phyloP scores from a whole-genome alignment of 2,888 invertebrate genomes.

The Drosophila nr. fundita region DNA sequence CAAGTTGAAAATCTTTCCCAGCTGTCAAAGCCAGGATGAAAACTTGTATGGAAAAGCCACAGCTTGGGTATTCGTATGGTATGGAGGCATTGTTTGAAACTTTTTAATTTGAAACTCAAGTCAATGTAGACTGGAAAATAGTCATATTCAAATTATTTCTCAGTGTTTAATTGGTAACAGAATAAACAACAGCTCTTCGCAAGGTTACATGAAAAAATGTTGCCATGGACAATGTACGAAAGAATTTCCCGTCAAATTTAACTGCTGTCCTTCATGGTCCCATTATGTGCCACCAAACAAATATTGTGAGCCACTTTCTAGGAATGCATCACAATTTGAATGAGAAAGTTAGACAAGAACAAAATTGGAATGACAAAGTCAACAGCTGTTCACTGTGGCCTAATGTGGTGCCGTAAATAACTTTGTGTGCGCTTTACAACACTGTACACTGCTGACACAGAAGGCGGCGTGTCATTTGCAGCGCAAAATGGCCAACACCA shows the following conservation, averaged over 20 bases:
- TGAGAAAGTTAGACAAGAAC: neutral
- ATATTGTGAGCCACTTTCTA: neutral
- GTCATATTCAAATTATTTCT: neutral
- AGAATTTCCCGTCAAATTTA: neutral
- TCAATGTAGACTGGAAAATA: neutral
- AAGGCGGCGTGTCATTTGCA: neutral
- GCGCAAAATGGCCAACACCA: constrained; percentile 7
- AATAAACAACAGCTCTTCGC: neutral
- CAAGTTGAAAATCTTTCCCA: constrained; percentile 60
- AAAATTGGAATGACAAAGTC: neutral
- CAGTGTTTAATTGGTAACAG: neutral
- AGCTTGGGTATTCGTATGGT: neutral
- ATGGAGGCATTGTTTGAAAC: constrained; percentile 8
- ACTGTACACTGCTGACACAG: neutral
- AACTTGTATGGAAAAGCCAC: neutral
- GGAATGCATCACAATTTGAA: neutral
- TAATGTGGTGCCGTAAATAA: neutral
- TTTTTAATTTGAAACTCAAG: neutral
- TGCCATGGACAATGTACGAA: neutral
- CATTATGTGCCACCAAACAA: neutral
- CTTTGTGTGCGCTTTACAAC: constrained; percentile 4
- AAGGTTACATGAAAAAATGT: neutral
- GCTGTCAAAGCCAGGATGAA: constrained; percentile 27
- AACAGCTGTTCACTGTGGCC: neutral
- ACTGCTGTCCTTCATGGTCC: constrained; percentile 3